Evolutionary conservation across 2,888 invertebrate genomes (phyloP).

Genomic region (Athrips mouffetella): DNA sequence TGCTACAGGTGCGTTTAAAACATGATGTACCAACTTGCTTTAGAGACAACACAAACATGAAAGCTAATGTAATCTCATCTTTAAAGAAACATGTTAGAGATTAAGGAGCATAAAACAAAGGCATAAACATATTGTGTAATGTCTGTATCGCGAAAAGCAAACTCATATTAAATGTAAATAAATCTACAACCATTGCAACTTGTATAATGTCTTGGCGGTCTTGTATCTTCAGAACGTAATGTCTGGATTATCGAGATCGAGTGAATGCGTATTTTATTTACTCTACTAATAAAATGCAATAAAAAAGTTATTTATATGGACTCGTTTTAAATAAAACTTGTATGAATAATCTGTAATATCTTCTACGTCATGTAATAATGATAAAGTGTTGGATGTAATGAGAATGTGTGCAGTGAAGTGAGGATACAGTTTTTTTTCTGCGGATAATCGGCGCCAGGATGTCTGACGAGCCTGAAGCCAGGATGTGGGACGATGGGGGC

Average conservation of each 20-base stretch:
- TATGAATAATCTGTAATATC: neutral
- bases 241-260: neutral
- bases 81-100: neutral
- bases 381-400: neutral
- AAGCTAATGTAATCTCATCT: no score
- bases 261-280: slow-evolving; percentile 28
- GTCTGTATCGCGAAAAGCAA: no score
- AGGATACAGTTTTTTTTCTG: slow-evolving; percentile 27
- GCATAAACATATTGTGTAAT: no score
- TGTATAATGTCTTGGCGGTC: neutral
- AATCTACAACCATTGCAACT: no score
- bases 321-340: slow-evolving; percentile 16
- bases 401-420: slow-evolving; percentile 36
- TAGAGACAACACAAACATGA: no score
- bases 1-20: neutral
- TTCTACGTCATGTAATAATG: neutral
- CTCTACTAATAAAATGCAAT: slow-evolving; percentile 21
- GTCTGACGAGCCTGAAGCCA: slow-evolving; percentile 73
- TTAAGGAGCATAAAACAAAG: no score
- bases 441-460: slow-evolving; percentile 62
- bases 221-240: slow-evolving; percentile 21
- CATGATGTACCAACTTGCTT: no score
- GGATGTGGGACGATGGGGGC: slow-evolving; percentile 71
- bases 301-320: slow-evolving; percentile 20
- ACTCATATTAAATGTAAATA: no score